A percentile compares a stretch with the other conserved stretches of the same genome.
Evolutionary conservation across 2,113 vertebrate species (phyloP).

Genomic region (Dasypus novemcinctus): DNA sequence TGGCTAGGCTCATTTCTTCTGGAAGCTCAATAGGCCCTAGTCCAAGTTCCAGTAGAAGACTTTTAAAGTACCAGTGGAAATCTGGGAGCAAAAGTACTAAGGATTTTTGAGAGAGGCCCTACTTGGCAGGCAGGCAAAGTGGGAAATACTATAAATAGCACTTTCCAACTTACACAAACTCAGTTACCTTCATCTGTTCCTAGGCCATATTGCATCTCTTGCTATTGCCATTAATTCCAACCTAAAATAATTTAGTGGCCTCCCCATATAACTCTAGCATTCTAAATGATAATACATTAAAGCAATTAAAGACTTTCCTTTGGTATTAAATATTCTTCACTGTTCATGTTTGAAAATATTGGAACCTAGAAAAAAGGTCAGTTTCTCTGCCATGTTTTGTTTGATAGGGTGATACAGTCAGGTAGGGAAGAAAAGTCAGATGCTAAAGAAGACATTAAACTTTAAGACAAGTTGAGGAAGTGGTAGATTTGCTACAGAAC

Average conservation of each 20-base stretch:
- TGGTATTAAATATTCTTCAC: background rate
- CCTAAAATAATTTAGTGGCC: background rate
- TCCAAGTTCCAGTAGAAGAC: background rate
- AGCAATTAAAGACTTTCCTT: background rate
- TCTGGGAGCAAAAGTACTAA: background rate
- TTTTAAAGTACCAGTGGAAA: background rate
- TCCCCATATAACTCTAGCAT: background rate
- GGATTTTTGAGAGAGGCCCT: background rate
- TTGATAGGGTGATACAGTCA: background rate
- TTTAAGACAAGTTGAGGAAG: background rate
- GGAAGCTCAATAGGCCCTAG: background rate
- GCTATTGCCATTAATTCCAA: background rate
- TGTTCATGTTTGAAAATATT: background rate
- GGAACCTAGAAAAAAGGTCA: background rate
- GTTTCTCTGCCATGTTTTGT: background rate
- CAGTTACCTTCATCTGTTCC: background rate
- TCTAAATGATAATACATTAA: background rate
- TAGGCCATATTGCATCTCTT: background rate
- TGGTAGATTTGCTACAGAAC: background rate
- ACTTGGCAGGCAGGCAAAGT: background rate
- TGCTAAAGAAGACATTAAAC: background rate
- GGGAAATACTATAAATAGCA: background rate
- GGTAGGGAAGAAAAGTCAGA: background rate
- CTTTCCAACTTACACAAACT: background rate
- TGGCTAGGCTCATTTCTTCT: background rate